Percentiles rank a stretch among this genome's conserved stretches.
These are phyloP conservation scores for Gasteruption jaculator DNA, from an alignment of 2,888 invertebrate species.

Conservation along the genomic window DNA sequence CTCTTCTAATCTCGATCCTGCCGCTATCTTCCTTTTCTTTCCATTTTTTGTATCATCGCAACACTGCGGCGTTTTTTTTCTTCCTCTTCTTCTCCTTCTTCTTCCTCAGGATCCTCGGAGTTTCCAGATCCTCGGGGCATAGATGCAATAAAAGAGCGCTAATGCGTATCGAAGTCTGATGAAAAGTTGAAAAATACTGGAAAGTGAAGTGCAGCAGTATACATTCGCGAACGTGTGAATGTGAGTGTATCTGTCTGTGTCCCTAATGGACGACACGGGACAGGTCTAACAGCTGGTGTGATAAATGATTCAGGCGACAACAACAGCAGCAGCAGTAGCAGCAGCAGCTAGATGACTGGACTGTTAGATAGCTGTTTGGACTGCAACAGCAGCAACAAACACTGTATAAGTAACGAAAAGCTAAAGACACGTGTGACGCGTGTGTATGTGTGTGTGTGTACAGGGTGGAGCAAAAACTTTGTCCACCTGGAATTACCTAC, in stretches of 20 bases:
- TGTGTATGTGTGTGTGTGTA: no score
- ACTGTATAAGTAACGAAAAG: no score
- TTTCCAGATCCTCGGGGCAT: no score
- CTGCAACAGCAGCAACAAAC: no score
- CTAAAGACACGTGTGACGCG: no score
- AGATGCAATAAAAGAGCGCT: no score
- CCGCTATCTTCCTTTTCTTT: not conserved
- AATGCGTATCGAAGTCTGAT: no score
- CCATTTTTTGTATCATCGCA: not conserved
- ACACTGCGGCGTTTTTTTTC: conserved; percentile 18
- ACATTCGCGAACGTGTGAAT: no score
- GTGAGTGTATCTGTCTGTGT: conserved; percentile 9
- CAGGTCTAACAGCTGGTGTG: conserved; percentile 36
- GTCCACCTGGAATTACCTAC: no score
- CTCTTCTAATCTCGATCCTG: not conserved
- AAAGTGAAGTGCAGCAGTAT: no score
- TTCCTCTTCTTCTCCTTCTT: not conserved
- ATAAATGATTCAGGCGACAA: conserved; percentile 34
- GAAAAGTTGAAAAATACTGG: no score
- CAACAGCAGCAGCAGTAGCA: conserved; percentile 25
- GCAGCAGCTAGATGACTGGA: conserved; percentile 15
- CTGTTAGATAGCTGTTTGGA: conserved; percentile 23
- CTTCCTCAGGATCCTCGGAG: not conserved
- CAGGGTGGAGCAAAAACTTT: no score
- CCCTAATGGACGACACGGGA: conserved; percentile 34